A percentile compares a stretch with the other conserved stretches of the same genome.
These are phyloP conservation scores for Branchipolynoe longqiensis DNA, from an alignment of 2,888 invertebrate species.

Conservation along the genomic window DNA sequence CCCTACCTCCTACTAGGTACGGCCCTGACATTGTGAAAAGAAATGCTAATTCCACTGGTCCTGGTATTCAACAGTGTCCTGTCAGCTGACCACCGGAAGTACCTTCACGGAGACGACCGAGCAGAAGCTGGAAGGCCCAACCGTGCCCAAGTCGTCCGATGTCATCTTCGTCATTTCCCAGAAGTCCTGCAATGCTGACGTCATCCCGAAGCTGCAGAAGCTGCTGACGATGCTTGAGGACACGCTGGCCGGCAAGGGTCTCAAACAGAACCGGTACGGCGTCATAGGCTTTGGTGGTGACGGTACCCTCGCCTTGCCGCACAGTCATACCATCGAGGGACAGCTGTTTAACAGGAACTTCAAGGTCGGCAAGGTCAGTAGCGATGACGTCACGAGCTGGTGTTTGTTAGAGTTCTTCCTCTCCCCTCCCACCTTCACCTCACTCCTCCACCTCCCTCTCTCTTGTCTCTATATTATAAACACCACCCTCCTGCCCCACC, in stretches of 20 bases:
- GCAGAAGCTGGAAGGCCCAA: background rate
- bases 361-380: constrained; percentile 60
- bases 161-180: constrained; percentile 91
- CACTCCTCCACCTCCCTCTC: too few relatives aligned
- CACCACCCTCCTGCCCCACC: too few relatives aligned
- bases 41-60: too few relatives aligned
- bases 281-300: constrained; percentile 88
- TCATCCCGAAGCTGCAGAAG: constrained; percentile 80
- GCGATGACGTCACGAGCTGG: too few relatives aligned
- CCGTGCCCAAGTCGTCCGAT: constrained; percentile 89
- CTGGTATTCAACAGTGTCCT: constrained; percentile 33
- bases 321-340: constrained; percentile 85
- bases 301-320: constrained; percentile 85
- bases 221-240: constrained; percentile 17
- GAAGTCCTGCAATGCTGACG: constrained; percentile 89
- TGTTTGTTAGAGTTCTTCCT: too few relatives aligned
- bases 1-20: too few relatives aligned
- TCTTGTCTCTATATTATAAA: too few relatives aligned
- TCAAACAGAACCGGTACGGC: constrained; percentile 86
- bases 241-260: background rate
- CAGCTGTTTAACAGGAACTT: constrained; percentile 72
- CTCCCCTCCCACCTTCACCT: too few relatives aligned
- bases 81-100: background rate
- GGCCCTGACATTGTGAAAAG: too few relatives aligned
- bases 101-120: background rate